A percentile compares a stretch with the other conserved stretches of the same genome.
phyloP scores from a whole-genome alignment of 2,888 invertebrate species.

The Heteropelma amictum region DNA sequence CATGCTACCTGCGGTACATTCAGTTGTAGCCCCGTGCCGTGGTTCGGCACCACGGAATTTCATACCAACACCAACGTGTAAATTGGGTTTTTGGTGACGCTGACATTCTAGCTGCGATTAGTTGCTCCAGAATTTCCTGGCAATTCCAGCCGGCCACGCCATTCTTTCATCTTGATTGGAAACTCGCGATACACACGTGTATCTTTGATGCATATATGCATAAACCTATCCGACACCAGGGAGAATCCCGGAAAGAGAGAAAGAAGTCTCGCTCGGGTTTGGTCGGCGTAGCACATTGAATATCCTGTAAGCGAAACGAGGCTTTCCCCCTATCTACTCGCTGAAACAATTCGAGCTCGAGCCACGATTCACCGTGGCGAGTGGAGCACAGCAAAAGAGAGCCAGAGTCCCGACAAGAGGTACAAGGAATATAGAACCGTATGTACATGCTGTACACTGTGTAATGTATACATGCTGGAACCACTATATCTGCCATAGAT shows the following conservation, averaged over 20 bases:
- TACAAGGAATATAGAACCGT: background rate
- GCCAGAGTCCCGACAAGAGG: slow-evolving; percentile 9
- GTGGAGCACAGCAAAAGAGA: slow-evolving; percentile 31
- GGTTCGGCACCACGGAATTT: slow-evolving; percentile 9
- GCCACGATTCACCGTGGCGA: slow-evolving; percentile 27
- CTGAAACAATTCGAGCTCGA: slow-evolving; percentile 25
- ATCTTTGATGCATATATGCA: background rate
- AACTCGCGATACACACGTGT: background rate
- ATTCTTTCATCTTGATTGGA: slow-evolving; percentile 10
- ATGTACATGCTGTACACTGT: background rate
- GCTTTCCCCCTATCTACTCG: slow-evolving; percentile 35
- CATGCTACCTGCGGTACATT: background rate
- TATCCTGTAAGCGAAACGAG: slow-evolving; percentile 29
- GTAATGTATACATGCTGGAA: no score
- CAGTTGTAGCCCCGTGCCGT: slow-evolving; percentile 21
- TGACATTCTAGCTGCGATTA: background rate
- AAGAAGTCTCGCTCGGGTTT: slow-evolving; percentile 14
- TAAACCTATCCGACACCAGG: slow-evolving; percentile 3
- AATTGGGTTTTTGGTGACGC: slow-evolving; percentile 5
- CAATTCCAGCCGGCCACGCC: background rate
- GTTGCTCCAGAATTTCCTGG: background rate
- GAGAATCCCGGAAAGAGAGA: slow-evolving; percentile 17
- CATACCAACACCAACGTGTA: background rate
- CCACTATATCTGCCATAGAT: no score
- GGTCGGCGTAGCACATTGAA: slow-evolving; percentile 16